Base-by-base conservation (phyloP, 2,797 vertebrate genomes). In the Stomatorhinus walkeri region DNA sequence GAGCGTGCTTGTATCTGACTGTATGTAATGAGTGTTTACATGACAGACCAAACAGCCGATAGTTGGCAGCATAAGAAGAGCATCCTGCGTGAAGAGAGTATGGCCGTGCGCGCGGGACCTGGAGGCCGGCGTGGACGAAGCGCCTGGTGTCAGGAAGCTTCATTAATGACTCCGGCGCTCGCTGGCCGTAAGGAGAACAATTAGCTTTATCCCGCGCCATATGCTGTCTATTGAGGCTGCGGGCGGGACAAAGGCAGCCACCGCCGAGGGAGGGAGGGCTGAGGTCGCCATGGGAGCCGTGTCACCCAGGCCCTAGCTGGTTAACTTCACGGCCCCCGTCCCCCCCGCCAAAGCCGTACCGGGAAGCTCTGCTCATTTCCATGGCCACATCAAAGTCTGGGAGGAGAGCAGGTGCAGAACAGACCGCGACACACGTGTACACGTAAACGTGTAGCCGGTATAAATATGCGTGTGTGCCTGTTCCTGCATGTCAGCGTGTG, bases 191-290 rank as follows among this genome's bases (percentile, higher is more conserved):
- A 93, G 96, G 95, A 95, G 94, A 95, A 95, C 95, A 96, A 95
- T 96, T 96, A 96, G 94, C 94, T 96, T 95, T 94, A 95, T 95
- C 95, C 92, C 54, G 91, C 94, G 94, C 95, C 96, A 96, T 95
- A 97, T 96, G 96, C 94, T 96, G 93, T 96, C 95, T 93, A 92
- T 94, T 95, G 91, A 95, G 93, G 91, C 88, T 93, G 93, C 92
- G 94, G 91, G 94, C 92, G 93, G 94, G 94, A 95, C 93, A 94
- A 94, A 95, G 94, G 91, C 93, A 83, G 88, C 94, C 95, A 94
- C 91, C 91, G 93, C 93, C 91, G 90, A 91, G 93, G 90, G 94
- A 94, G 95, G 96, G 94, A 94, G 95, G 96, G 96, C 95, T 91
- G 94, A 94, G 93, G 92, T 96, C 94, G 93, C 96, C 89, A 91